Evolutionary conservation across 2,113 vertebrate genomes (phyloP).

Genomic region (Dicerorhinus sumatrensis): DNA sequence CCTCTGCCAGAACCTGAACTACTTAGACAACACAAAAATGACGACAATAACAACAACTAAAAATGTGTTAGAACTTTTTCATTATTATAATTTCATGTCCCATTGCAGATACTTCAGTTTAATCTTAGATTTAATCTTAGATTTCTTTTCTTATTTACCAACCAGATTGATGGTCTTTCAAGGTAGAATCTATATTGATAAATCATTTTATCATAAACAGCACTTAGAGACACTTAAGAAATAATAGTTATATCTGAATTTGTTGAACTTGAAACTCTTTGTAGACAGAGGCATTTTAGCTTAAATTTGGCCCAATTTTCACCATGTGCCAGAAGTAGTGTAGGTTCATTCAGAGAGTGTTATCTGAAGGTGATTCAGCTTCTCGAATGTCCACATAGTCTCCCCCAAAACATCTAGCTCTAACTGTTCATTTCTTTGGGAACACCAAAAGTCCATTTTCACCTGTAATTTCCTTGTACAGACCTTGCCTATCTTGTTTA

Average conservation of each 20-base stretch:
- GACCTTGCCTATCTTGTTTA: background rate
- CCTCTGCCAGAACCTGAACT: background rate
- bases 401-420: background rate
- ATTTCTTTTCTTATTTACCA: constrained; percentile 27
- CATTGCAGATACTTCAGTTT: background rate
- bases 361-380: background rate
- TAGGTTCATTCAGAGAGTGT: background rate
- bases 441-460: constrained; percentile 19
- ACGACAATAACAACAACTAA: background rate
- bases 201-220: background rate
- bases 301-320: constrained; percentile 30
- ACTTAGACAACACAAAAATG: constrained; percentile 3
- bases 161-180: background rate
- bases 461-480: background rate
- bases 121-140: background rate
- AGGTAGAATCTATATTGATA: background rate
- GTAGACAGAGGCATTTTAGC: background rate
- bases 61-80: background rate
- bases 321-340: background rate
- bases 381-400: background rate
- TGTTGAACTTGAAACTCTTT: constrained; percentile 44
- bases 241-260: background rate
- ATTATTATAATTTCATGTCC: constrained; percentile 10
- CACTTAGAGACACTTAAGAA: constrained; percentile 6
- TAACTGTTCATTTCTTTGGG: constrained; percentile 21